phyloP scores from a whole-genome alignment of 2,113 vertebrate genomes.

The Geococcyx californianus region DNA sequence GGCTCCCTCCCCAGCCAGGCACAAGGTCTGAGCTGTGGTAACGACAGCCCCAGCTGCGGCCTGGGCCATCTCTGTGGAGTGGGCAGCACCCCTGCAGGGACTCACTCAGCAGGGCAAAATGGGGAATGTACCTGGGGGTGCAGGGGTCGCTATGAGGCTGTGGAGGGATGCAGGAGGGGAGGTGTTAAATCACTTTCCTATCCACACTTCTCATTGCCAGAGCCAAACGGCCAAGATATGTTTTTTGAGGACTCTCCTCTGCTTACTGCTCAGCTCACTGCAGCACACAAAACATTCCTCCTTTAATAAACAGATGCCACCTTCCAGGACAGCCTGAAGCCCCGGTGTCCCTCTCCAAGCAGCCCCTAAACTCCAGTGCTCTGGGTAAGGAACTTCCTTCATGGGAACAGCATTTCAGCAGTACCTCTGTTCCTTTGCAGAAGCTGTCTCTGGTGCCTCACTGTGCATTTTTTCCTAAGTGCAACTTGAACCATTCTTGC shows the following conservation, averaged over 20 bases:
- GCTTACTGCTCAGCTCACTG: neutral
- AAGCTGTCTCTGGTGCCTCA: neutral
- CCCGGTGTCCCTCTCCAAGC: neutral
- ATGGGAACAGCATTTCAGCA: accelerated
- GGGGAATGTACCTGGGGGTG: neutral
- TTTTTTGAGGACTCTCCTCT: neutral
- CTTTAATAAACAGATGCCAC: neutral
- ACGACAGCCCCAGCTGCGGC: neutral
- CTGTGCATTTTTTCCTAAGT: neutral
- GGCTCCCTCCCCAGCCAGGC: neutral
- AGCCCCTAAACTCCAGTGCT: neutral
- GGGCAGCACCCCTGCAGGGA: neutral
- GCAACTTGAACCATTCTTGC: neutral
- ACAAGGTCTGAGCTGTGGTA: neutral
- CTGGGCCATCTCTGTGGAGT: neutral
- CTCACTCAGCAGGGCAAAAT: neutral
- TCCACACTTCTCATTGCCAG: neutral
- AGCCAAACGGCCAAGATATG: neutral
- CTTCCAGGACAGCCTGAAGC: neutral
- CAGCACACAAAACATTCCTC: neutral
- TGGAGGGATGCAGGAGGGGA: neutral
- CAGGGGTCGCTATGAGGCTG: neutral
- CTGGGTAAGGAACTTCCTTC: neutral
- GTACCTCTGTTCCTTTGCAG: neutral
- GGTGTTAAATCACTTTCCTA: neutral